Conservation (phyloP, 2,888 invertebrate species). For the Zygothrica quintamaculata region DNA sequence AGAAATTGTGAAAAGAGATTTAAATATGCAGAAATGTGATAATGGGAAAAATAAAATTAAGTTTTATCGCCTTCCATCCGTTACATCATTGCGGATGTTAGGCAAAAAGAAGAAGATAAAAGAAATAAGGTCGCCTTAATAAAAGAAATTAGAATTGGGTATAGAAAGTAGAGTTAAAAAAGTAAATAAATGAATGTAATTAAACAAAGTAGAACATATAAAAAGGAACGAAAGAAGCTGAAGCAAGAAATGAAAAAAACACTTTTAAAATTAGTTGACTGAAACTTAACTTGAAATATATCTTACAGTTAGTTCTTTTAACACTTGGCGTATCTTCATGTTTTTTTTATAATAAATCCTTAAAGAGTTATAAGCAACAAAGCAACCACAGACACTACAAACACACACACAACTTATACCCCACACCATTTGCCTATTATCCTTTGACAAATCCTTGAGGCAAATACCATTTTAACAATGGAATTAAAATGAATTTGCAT, state of each 20-base stretch:
- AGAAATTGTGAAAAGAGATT: not conserved
- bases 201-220: not conserved
- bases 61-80: conserved; percentile 11
- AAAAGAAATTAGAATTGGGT: conserved; percentile 6
- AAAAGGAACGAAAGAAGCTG: not conserved
- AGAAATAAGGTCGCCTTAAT: conserved; percentile 7
- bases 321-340: not conserved
- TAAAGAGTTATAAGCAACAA: conserved; percentile 20
- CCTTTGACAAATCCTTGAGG: conserved; percentile 39
- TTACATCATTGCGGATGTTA: conserved; percentile 12
- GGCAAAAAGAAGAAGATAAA: no score
- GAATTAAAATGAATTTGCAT: conserved; percentile 69
- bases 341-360: conserved; percentile 4
- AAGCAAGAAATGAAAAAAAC: conserved; percentile 6
- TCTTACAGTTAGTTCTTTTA: not conserved
- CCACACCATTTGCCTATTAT: not conserved
- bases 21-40: conserved; percentile 13
- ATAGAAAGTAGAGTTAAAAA: not conserved
- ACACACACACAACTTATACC: not conserved
- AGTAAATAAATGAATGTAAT: conserved; percentile 9
- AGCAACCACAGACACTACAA: conserved; percentile 8
- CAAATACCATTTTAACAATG: conserved; percentile 61
- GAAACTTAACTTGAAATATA: not conserved
- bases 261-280: not conserved
- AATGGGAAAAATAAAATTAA: conserved; percentile 23